Conservation (phyloP, 1,140 invertebrate species). For the Sitodiplosis mosellana region DNA sequence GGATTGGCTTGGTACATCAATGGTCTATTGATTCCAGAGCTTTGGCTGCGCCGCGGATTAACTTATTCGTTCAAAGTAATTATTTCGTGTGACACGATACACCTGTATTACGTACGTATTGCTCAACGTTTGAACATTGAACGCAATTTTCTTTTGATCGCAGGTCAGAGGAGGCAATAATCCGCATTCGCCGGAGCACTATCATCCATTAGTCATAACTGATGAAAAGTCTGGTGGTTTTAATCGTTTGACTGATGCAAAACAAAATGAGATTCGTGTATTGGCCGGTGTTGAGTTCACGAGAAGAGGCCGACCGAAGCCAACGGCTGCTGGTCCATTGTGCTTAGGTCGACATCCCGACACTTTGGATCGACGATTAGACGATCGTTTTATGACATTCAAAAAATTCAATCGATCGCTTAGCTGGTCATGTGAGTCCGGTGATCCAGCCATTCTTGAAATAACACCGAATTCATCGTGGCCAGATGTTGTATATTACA, state of each 20-base stretch:
- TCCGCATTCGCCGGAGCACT: constrained; percentile 67
- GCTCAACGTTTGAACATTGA: too few relatives aligned
- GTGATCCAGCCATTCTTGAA: constrained; percentile 49
- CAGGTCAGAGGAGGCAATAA: constrained; percentile 70
- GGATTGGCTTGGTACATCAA: constrained; percentile 38
- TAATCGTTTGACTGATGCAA: constrained; percentile 48
- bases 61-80: constrained; percentile 64
- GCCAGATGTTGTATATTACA: constrained; percentile 86
- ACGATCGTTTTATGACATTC: constrained; percentile 60
- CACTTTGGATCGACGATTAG: constrained; percentile 49
- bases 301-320: constrained; percentile 52
- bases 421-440: constrained; percentile 43
- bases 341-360: constrained; percentile 48
- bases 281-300: constrained; percentile 73
- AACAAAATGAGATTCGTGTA: constrained; percentile 54
- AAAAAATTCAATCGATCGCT: constrained; percentile 67
- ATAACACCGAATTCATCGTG: constrained; percentile 77
- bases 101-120: too few relatives aligned
- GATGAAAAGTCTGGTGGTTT: constrained; percentile 69
- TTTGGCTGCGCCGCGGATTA: constrained; percentile 69
- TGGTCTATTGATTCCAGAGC: constrained; percentile 65
- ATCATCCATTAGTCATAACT: constrained; percentile 86
- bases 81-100: not conserved
- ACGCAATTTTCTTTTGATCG: too few relatives aligned
- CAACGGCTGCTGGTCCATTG: constrained; percentile 60